Base-by-base conservation (phyloP, 2,113 vertebrate genomes). In the Scomber scombrus region DNA sequence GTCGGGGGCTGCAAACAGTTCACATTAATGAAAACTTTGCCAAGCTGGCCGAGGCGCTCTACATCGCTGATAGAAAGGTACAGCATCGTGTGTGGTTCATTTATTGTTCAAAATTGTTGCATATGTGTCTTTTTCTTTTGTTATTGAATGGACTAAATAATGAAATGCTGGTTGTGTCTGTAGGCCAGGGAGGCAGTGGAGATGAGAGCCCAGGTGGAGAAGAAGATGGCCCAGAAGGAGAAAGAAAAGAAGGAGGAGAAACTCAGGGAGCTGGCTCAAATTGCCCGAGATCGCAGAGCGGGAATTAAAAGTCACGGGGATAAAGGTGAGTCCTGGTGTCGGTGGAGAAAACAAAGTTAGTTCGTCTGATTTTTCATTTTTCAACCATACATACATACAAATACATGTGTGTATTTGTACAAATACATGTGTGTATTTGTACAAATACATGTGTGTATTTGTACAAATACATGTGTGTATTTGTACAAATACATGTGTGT, bases 11-110 rank as follows among this genome's bases (percentile, higher is more conserved):
- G 49, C 98, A 99, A 89, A 99, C 97, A 0, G 98, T 99, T 79
- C 98, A 99, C 77, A 99, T 99, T 71, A 99, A 99, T 74, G 98
- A 99, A 85, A 99, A 99, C 88, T 99, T 99, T 75, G 97, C 98
- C 68, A 99, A 99, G 91, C 93, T 99, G 82, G 98, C 98, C 1
- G 98, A 99, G 89, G 97, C 98, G 0, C 95, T 99, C 16, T 99
- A 99, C 88, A 99, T 99, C 57, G 98, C 98, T 64, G 98, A 99
- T 88, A 96, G 98, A 94, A 99, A 99, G 97, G 98, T 99, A 85
- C 15, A 13, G 11, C 8, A 3, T n/a, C 11, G n/a, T 11, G 5
- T 12, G 7, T 3, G 13, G 34, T 47, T 2, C 1, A 40, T 46
- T 1, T 14, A 2, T 34, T 12, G 6, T 23, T 43, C 21, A 10